Evolutionary conservation across 2,797 vertebrate species (phyloP).

Genomic region (Notoglanidium macrostoma): DNA sequence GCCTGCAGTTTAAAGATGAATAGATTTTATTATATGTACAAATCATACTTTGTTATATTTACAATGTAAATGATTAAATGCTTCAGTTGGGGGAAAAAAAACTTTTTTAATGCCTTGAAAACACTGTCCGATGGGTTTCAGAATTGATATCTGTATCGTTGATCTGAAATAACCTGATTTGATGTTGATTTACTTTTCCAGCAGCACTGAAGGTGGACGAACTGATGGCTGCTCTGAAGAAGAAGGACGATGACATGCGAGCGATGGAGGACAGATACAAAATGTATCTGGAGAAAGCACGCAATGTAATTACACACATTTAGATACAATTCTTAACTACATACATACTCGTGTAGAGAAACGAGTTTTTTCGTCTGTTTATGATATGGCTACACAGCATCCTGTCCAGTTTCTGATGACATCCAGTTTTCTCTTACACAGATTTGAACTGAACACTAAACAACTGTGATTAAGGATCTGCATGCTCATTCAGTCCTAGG

Average conservation of each 20-base stretch:
- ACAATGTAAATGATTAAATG: neutral
- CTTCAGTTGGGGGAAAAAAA: neutral
- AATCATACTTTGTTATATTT: neutral
- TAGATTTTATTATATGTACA: too few relatives aligned
- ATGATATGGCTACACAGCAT: neutral
- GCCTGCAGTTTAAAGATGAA: slow-evolving; percentile 32
- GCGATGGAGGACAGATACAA: slow-evolving; percentile 99
- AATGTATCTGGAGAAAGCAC: slow-evolving; percentile 98
- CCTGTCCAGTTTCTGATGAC: neutral
- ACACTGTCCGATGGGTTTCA: neutral
- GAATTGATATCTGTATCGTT: neutral
- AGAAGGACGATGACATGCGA: slow-evolving; percentile 98
- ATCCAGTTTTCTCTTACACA: neutral
- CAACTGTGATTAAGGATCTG: neutral
- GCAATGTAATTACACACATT: slow-evolving; percentile 78
- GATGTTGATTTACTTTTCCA: neutral
- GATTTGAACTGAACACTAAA: neutral
- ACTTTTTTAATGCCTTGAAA: neutral
- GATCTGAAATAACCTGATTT: neutral
- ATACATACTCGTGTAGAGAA: neutral
- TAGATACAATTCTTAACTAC: neutral
- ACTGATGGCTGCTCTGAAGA: slow-evolving; percentile 89
- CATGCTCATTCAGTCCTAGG: neutral
- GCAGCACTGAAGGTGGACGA: slow-evolving; percentile 88
- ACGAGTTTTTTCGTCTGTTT: neutral